phyloP scores from a whole-genome alignment of 2,113 vertebrate species.

The Petrocephalus zakoni region DNA sequence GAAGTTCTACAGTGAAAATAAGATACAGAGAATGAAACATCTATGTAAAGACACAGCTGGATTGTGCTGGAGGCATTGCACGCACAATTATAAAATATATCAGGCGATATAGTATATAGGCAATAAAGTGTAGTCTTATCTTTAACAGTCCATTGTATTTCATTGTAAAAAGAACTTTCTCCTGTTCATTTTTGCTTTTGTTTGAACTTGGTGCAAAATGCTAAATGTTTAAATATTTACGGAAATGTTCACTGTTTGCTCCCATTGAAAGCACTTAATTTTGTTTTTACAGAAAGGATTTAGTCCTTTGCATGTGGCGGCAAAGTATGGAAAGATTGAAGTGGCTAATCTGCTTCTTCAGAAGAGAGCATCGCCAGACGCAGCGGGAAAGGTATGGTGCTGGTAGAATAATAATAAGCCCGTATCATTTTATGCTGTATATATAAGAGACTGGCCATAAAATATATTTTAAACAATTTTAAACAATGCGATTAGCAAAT shows the following conservation, averaged over 20 bases:
- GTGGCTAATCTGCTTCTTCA: slow-evolving; percentile 90
- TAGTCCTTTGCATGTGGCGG: slow-evolving; percentile 91
- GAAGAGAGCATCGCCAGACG: slow-evolving; percentile 83
- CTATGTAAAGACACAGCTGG: not conserved
- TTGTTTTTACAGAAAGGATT: slow-evolving; percentile 83
- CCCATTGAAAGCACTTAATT: not conserved
- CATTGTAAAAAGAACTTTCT: not conserved
- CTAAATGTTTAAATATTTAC: not conserved
- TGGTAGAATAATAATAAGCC: not conserved
- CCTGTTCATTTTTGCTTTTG: not conserved
- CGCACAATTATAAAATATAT: not conserved
- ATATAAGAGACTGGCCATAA: no score
- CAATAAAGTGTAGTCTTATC: not conserved
- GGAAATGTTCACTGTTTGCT: not conserved
- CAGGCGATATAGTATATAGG: not conserved
- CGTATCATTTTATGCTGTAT: not conserved
- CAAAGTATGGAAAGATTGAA: slow-evolving; percentile 95
- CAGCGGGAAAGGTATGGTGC: slow-evolving; percentile 83
- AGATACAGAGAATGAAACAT: not conserved
- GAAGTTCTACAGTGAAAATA: not conserved
- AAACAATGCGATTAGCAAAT: no score
- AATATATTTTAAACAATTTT: no score
- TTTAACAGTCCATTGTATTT: not conserved
- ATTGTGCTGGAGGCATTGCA: not conserved
- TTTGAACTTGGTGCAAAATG: not conserved